Conservation (phyloP, 2,113 vertebrate genomes). For the Garra rufa region DNA sequence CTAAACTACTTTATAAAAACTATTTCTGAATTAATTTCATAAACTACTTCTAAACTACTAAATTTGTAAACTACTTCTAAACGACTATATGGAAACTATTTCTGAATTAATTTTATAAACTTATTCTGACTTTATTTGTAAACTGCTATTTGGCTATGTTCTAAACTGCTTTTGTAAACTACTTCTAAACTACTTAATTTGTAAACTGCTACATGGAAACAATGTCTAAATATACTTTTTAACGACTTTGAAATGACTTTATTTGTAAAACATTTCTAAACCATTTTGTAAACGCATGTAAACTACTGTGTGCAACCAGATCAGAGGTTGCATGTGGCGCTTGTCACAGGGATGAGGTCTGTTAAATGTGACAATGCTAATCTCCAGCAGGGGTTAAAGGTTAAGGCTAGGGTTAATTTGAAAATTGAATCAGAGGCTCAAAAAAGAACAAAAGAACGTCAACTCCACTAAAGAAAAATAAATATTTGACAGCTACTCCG, state of each 20-base stretch:
- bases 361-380: constrained; percentile 10
- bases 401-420: constrained; percentile 33
- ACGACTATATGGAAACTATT: neutral
- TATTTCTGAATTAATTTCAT: too few species aligned
- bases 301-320: neutral
- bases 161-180: too few species aligned
- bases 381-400: constrained; percentile 38
- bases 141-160: neutral
- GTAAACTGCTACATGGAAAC: too few species aligned
- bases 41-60: neutral
- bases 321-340: constrained; percentile 20
- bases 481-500: constrained; percentile 7
- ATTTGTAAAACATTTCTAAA: too few species aligned
- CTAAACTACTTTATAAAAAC: neutral
- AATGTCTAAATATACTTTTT: too few species aligned
- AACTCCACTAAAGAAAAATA: constrained; percentile 7
- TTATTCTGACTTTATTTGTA: too few species aligned
- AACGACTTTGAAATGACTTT: too few species aligned
- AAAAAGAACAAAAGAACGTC: constrained; percentile 20
- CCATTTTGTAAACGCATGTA: neutral
- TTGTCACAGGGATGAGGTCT: neutral
- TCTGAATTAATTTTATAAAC: too few species aligned
- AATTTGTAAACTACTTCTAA: neutral
- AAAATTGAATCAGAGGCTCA: constrained; percentile 35
- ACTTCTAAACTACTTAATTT: neutral